Conservation (phyloP, 1,140 invertebrate genomes). For the Pogonus chalceus region DNA sequence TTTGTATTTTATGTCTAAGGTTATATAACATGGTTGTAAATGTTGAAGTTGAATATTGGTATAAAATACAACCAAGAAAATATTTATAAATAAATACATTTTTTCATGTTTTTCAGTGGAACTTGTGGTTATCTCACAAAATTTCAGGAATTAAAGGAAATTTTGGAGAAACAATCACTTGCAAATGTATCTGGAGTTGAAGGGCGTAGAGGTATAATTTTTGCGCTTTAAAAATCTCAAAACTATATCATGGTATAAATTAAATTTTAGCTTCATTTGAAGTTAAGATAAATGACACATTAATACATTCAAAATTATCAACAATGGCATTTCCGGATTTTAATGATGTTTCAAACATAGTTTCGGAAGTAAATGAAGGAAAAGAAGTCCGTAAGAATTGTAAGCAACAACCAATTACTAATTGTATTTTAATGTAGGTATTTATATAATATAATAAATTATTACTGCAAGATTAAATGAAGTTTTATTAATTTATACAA, state of each 20-base stretch:
- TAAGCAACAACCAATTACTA: conserved; percentile 30
- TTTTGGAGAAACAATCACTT: conserved; percentile 34
- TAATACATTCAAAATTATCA: conserved; percentile 41
- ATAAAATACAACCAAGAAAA: conserved; percentile 2
- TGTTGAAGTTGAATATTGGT: conserved; percentile 28
- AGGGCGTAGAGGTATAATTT: conserved; percentile 32
- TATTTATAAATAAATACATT: conserved; percentile 3
- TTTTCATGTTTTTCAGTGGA: conserved; percentile 27
- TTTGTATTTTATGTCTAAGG: background rate
- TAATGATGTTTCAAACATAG: conserved; percentile 34
- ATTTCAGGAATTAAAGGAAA: conserved; percentile 36
- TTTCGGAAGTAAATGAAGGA: conserved; percentile 27
- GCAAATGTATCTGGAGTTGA: conserved; percentile 35
- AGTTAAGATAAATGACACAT: conserved; percentile 36
- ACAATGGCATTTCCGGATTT: conserved; percentile 39
- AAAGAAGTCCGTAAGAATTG: conserved; percentile 20
- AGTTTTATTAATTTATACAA: background rate
- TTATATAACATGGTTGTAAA: background rate
- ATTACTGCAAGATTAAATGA: background rate
- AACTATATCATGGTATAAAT: background rate
- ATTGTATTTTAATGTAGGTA: conserved; percentile 11
- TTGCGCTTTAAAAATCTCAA: background rate
- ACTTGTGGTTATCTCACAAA: conserved; percentile 39
- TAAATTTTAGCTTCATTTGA: conserved; percentile 40
- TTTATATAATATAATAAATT: background rate